Evolutionary conservation across 2,113 vertebrate species (phyloP), one percentile per base, ranked within the genome.

Genomic region (Urocitellus parryii): DNA sequence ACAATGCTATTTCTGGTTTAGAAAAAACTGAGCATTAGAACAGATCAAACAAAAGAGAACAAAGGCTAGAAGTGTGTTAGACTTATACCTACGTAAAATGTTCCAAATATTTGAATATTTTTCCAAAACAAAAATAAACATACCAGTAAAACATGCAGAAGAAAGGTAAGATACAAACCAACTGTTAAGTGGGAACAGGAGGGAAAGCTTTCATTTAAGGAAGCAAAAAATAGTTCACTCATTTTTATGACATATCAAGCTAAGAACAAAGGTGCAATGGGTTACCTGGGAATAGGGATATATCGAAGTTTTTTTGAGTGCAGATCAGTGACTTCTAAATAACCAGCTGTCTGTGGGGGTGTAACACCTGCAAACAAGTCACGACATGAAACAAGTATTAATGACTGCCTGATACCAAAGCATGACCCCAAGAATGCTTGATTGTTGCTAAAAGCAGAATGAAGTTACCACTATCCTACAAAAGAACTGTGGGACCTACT

Each of bases 241-340:
- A 17, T 39, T 93, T 95, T 97, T 37, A 12, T 88, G 51, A 78
- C 87, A 91, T 13, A 76, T 0, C 34, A 94, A 72, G 53, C 61
- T 91, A 89, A 86, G 92, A 72, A 58, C 4, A 87, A 92, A 96
- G 39, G 97, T 86, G 83, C 96, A 94, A 94, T 39, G 25, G 88
- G 45, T 99, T 99, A 99, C 99, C 99, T 99, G 8, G 99, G 99
- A 87, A 99, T 98, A 56, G 99, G 99, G 96, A 99, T 99, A 80
- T 99, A 99, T 98, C 99, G 99, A 81, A 99, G 97, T 98, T 99
- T 99, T 97, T 99, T 99, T 80, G 99, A 98, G 97, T 98, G 99
- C 89, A 99, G 99, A 96, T 99, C 99, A 7, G 99, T 99, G 96
- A 99, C 99, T 98, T 99, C 99, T 98, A 99, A 98, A 97, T 99